A percentile compares a stretch with the other conserved stretches of the same genome.
phyloP scores from a whole-genome alignment of 2,113 vertebrate species.

The Tricholaema leucomelas region DNA sequence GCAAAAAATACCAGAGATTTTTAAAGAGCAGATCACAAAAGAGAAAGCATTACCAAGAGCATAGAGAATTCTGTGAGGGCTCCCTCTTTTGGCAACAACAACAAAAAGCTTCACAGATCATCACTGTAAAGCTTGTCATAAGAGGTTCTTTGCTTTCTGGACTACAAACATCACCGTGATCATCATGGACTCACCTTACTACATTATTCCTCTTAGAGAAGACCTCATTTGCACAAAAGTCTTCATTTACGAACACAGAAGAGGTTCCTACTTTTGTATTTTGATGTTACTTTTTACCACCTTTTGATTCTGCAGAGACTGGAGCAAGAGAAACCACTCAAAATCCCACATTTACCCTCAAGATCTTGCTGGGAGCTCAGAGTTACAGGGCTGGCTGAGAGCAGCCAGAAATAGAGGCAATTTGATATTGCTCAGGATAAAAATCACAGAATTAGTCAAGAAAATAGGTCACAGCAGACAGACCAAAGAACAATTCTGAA shows the following conservation, averaged over 20 bases:
- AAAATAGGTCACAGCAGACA: conserved; percentile 40
- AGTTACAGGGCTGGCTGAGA: neutral
- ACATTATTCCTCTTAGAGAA: neutral
- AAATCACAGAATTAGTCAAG: conserved; percentile 33
- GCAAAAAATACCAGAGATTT: neutral
- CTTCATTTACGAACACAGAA: neutral
- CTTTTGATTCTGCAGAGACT: neutral
- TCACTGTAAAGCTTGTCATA: neutral
- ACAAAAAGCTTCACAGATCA: neutral
- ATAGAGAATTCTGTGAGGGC: conserved; percentile 52
- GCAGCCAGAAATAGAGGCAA: neutral
- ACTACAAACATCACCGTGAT: neutral
- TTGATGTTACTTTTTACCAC: neutral
- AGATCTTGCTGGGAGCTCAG: neutral
- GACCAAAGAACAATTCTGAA: conserved; percentile 16
- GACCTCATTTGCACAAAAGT: neutral
- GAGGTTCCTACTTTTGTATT: neutral
- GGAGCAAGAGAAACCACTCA: neutral
- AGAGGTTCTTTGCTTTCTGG: neutral
- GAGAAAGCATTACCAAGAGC: neutral
- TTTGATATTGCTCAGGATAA: neutral
- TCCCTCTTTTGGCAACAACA: conserved; percentile 61
- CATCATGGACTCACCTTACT: neutral
- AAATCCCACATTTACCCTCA: neutral
- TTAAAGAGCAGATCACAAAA: neutral